Percentiles rank a stretch among this genome's conserved stretches.
These are phyloP conservation scores for Trichopoda pennipes DNA, from an alignment of 2,888 invertebrate genomes.

Conservation along the genomic window DNA sequence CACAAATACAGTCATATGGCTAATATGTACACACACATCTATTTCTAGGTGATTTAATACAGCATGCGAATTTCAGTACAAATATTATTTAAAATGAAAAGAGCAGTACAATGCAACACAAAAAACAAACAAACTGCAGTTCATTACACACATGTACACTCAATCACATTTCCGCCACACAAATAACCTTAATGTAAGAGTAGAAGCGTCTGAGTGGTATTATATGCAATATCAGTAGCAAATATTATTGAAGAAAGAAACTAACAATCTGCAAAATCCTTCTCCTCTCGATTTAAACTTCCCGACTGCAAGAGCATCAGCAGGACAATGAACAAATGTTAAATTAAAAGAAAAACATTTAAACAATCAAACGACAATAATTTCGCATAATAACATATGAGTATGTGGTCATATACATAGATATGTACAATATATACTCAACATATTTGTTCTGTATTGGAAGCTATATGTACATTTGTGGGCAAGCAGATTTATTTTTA, in stretches of 20 bases:
- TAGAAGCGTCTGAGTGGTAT: neutral
- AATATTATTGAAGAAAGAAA: slow-evolving; percentile 28
- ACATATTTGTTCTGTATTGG: too few species aligned
- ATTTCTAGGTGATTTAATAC: neutral
- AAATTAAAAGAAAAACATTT: slow-evolving; percentile 1
- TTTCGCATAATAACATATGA: slow-evolving; percentile 19
- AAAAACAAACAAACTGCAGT: slow-evolving; percentile 1
- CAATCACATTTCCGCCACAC: too few species aligned
- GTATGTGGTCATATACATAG: neutral
- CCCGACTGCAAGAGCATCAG: neutral
- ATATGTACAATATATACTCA: too few species aligned
- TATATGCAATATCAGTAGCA: slow-evolving; percentile 22
- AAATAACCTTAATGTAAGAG: neutral
- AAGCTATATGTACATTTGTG: neutral
- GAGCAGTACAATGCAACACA: neutral
- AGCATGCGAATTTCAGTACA: neutral
- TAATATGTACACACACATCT: neutral
- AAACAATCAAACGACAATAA: slow-evolving; percentile 37
- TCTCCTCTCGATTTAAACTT: neutral
- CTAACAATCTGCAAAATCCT: slow-evolving; percentile 9
- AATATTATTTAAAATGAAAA: slow-evolving; percentile 12
- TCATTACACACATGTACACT: neutral
- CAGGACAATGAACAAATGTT: neutral
- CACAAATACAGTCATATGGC: neutral
- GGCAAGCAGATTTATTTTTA: neutral